These are phyloP conservation scores for Papilio protenor DNA, from an alignment of 2,888 invertebrate species.

Conservation along the genomic window DNA sequence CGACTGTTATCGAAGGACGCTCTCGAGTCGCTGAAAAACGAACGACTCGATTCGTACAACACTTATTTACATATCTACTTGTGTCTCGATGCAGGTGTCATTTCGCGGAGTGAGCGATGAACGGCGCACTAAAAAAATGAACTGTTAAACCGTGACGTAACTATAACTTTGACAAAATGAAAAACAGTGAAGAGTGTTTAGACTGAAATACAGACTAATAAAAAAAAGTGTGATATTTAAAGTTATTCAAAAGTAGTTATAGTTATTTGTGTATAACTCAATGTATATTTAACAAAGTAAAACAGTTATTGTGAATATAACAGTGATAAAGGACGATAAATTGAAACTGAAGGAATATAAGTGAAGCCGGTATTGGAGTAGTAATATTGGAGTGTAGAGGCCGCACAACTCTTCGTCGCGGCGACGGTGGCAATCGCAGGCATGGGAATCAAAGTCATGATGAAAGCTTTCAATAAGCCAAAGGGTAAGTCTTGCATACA, in stretches of 20 bases:
- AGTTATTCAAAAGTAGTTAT: conserved; percentile 68
- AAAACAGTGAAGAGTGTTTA: conserved; percentile 83
- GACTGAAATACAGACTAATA: conserved; percentile 60
- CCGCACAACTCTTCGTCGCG: conserved; percentile 67
- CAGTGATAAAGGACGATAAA: conserved; percentile 46
- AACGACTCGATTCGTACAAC: conserved; percentile 11
- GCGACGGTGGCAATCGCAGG: conserved; percentile 84
- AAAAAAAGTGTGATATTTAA: conserved; percentile 78
- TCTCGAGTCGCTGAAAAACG: conserved; percentile 31
- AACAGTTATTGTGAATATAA: conserved; percentile 50
- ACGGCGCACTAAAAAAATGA: conserved; percentile 60
- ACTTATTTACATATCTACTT: conserved; percentile 40
- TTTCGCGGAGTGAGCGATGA: conserved; percentile 62
- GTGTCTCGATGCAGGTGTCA: conserved; percentile 60
- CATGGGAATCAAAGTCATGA: conserved; percentile 94
- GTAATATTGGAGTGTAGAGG: conserved; percentile 58
- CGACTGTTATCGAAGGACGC: conserved; percentile 44
- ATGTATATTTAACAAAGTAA: conserved; percentile 41
- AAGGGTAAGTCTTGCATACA: conserved; percentile 86
- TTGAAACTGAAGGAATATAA: conserved; percentile 49
- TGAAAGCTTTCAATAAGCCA: conserved; percentile 94
- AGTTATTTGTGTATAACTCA: conserved; percentile 54
- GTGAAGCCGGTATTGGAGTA: conserved; percentile 57
- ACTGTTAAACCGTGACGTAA: conserved; percentile 73
- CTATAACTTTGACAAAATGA: conserved; percentile 74